These are phyloP conservation scores for Cyaniris semiargus DNA, from an alignment of 2,888 invertebrate species.

Conservation along the genomic window DNA sequence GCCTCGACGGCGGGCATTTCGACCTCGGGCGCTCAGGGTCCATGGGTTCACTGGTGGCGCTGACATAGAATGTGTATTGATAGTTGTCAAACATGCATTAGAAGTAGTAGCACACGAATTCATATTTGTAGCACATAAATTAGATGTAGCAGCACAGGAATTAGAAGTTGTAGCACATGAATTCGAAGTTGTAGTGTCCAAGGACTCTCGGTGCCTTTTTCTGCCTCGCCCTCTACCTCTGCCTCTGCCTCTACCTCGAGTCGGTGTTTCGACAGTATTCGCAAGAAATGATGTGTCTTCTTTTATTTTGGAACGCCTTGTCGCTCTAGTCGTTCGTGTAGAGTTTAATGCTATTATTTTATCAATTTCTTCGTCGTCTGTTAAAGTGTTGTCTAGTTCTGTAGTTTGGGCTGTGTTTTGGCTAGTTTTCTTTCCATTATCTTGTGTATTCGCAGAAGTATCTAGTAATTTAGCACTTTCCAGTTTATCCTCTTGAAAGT, in stretches of 20 bases:
- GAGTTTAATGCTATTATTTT: conserved; percentile 35
- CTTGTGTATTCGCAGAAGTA: conserved; percentile 40
- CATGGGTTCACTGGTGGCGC: not conserved
- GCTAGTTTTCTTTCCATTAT: not conserved
- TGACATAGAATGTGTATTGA: not conserved
- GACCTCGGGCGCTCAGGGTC: not conserved
- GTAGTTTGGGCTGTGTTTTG: not conserved
- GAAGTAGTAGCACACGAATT: not conserved
- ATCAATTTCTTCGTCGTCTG: conserved; percentile 30
- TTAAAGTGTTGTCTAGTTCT: conserved; percentile 23
- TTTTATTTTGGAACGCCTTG: conserved; percentile 35
- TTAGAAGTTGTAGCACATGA: not conserved
- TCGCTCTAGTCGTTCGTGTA: conserved; percentile 20
- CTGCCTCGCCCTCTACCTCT: conserved; percentile 26
- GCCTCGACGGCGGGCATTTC: conserved; percentile 33
- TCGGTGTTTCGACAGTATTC: not conserved
- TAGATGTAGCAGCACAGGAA: not conserved
- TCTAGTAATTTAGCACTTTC: conserved; percentile 46
- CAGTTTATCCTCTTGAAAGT: conserved; percentile 50
- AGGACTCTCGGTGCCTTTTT: conserved; percentile 1
- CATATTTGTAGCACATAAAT: not conserved
- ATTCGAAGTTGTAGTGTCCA: not conserved
- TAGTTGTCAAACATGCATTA: not conserved
- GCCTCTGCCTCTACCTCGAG: conserved; percentile 35
- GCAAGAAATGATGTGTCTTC: conserved; percentile 32